Conservation (phyloP, 92 coral and sea anemone genomes). For the Bergia puertoricense region DNA sequence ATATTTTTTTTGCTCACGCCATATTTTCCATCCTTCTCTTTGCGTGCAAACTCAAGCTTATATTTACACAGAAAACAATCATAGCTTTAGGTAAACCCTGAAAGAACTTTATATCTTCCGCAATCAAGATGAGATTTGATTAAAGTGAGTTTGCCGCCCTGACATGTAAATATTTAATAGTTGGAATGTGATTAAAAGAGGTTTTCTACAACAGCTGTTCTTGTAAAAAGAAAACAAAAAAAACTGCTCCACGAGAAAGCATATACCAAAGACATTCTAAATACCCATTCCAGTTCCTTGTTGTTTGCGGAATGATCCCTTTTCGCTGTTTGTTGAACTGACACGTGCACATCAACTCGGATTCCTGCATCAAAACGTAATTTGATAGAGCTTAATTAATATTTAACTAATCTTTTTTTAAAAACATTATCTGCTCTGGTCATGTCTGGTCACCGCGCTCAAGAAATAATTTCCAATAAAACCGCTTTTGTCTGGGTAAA, state of each 20-base stretch:
- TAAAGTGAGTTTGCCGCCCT: not conserved
- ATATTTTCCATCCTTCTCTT: not conserved
- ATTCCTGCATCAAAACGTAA: too few species aligned
- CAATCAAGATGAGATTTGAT: not conserved
- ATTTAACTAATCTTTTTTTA: too few species aligned
- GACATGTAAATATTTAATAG: not conserved
- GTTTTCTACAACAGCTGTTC: not conserved
- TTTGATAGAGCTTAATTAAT: too few species aligned
- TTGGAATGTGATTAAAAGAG: not conserved
- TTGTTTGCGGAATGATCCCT: not conserved
- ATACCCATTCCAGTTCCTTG: not conserved
- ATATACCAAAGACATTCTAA: not conserved
- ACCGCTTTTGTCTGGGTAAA: too few species aligned
- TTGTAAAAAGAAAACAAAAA: too few species aligned
- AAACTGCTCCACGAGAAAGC: not conserved
- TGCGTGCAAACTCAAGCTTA: not conserved
- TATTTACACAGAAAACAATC: not conserved
- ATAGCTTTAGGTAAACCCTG: not conserved
- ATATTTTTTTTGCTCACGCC: not conserved
- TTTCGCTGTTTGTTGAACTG: not conserved
- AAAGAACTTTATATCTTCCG: not conserved
- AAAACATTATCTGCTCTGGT: too few species aligned
- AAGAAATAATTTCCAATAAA: too few species aligned
- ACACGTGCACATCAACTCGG: too few species aligned
- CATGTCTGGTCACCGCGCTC: too few species aligned